A percentile compares a stretch with the other conserved stretches of the same genome.
Evolutionary conservation across 2,797 vertebrate species (phyloP).

Genomic region (Eulemur rubriventer): DNA sequence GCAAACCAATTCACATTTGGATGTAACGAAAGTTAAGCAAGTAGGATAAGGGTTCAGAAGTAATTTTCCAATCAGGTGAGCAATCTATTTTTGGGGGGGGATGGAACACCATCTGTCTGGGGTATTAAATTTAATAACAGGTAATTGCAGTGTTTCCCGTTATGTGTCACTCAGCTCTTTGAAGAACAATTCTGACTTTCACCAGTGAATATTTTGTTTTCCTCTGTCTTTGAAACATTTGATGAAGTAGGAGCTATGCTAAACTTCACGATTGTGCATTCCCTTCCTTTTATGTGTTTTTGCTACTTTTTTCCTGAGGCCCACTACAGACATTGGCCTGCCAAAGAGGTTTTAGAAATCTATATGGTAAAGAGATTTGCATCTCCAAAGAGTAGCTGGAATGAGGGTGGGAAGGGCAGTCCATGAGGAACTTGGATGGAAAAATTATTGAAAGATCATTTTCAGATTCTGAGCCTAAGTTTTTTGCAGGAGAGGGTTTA

Average conservation of each 20-base stretch:
- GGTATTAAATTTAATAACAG: slow-evolving; percentile 70
- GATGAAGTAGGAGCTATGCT: neutral
- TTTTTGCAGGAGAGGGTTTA: neutral
- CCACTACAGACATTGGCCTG: neutral
- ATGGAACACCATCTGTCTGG: slow-evolving; percentile 64
- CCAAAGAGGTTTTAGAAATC: neutral
- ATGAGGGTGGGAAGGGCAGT: neutral
- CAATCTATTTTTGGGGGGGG: neutral
- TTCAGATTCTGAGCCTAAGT: neutral
- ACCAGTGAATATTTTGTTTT: slow-evolving; percentile 53
- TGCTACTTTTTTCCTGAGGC: neutral
- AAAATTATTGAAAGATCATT: neutral
- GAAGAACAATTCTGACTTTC: slow-evolving; percentile 50
- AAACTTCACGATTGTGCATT: neutral
- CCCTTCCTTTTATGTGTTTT: neutral
- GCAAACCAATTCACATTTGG: neutral
- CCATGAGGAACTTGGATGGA: neutral
- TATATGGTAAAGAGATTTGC: neutral
- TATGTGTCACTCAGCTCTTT: slow-evolving; percentile 62
- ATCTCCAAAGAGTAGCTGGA: neutral
- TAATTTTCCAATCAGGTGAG: slow-evolving; percentile 62
- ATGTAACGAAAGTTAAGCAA: neutral
- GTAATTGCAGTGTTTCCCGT: slow-evolving; percentile 64
- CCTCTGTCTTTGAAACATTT: neutral
- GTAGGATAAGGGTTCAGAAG: slow-evolving; percentile 6